A percentile compares a stretch with the other conserved stretches of the same genome.
Conservation (phyloP, 2,113 vertebrate genomes). For the Amia ocellicauda region DNA sequence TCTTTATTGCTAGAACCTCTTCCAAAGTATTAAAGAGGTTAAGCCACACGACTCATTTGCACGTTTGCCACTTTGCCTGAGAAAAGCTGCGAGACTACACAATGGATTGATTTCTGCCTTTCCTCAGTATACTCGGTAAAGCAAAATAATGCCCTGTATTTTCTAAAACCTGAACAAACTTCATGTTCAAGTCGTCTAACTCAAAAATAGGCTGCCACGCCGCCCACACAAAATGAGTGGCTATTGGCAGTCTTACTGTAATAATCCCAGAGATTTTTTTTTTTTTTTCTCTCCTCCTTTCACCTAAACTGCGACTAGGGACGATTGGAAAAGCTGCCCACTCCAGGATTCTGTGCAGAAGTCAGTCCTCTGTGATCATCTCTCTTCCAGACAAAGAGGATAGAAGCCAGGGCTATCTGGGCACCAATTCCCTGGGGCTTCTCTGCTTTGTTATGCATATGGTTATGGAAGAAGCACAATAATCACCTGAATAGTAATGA, state of each 20-base stretch:
- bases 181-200: no score
- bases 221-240: neutral
- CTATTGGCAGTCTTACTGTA: neutral
- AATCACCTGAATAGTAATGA: neutral
- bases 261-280: no score
- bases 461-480: neutral
- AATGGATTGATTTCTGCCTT: no score
- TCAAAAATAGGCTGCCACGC: no score
- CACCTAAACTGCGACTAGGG: neutral
- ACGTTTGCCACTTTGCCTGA: no score
- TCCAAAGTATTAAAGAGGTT: no score
- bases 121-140: no score
- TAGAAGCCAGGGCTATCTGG: neutral
- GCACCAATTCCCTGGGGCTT: neutral
- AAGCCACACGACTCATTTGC: no score
- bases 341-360: neutral
- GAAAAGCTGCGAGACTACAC: no score
- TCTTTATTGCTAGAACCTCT: no score
- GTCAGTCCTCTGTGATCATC: neutral
- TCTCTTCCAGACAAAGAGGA: neutral
- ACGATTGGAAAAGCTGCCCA: neutral
- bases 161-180: no score
- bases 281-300: neutral
- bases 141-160: no score
- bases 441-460: conserved; percentile 5